Evolutionary conservation across 2,888 invertebrate species (phyloP).

Genomic region (Axea sp.): DNA sequence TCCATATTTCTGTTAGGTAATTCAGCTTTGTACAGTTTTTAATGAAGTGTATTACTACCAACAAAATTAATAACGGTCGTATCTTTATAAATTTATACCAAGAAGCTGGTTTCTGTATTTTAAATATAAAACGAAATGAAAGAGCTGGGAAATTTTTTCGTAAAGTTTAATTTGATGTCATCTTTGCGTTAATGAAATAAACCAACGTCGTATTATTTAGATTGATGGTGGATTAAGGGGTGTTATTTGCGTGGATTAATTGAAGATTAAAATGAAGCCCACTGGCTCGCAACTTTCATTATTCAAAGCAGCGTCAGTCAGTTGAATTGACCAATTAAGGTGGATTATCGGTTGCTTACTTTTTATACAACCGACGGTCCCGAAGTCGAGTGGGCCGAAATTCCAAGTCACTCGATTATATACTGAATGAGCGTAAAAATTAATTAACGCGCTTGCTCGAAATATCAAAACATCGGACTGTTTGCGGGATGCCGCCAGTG

Average conservation of each 20-base stretch:
- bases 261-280: conserved; percentile 50
- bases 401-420: conserved; percentile 11
- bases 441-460: conserved; percentile 21
- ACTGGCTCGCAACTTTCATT: conserved; percentile 33
- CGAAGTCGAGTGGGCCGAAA: conserved; percentile 1
- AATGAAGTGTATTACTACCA: no score
- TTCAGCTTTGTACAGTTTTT: no score
- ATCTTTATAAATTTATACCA: no score
- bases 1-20: no score
- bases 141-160: not conserved
- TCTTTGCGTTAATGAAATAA: conserved; percentile 8
- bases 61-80: no score
- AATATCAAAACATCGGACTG: conserved; percentile 34
- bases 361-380: no score
- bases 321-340: conserved; percentile 55
- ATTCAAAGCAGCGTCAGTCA: conserved; percentile 50
- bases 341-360: conserved; percentile 25
- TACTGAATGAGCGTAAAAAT: conserved; percentile 35
- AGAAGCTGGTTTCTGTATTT: no score
- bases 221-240: conserved; percentile 47
- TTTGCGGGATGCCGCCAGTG: conserved; percentile 7
- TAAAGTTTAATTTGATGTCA: conserved; percentile 1
- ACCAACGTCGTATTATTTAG: conserved; percentile 24
- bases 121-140: no score
- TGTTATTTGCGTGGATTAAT: conserved; percentile 49